Evolutionary conservation across 1,140 invertebrate species (phyloP), one percentile per base, ranked within the genome.

Genomic region (Sitodiplosis mosellana): DNA sequence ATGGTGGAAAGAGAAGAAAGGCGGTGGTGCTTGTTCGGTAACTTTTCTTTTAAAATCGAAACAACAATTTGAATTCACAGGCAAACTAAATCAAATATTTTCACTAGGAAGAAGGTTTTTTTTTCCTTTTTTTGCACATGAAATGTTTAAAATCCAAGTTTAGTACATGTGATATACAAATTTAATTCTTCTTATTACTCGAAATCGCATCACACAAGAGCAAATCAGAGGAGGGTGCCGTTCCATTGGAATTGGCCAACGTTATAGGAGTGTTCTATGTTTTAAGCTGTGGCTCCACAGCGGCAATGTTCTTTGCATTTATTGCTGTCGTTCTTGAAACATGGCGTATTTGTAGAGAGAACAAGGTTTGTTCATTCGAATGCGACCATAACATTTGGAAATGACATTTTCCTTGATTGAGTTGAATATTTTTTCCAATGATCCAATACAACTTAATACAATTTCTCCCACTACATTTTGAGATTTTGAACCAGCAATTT

Each of bases 1-100:
- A 59, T 93, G 87, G 88, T 93, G 88, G 88, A 76, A 80, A 59
- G 69, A 77, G 22, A 71, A 71, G 18, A 60, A 56, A 33, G 54
- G 56, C 0, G 37, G 37, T 6, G 37, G 37, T 6, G 14, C 14
- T 5, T 40, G 37, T 14, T 40, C 37, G 17, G 37, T 40, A 40
- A 40, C 3, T 15, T 40, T 40, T 12, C 27, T 27, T 27, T 27
- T 27, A 27, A 27, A 27, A 27, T n/a, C n/a, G n/a, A n/a, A n/a
- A n/a, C n/a, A n/a, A n/a, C n/a, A n/a, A n/a, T n/a, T n/a, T n/a
- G n/a, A n/a, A 27, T 10, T 27, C 27, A 5, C 27, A 27, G 10
- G 10, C 27, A 27, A 27, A 5, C 10, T 27, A 27, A 10, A 3
- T 5, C 10, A 27, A 10, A 27, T 27, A 27, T 27, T 27, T 27